Evolutionary conservation across 2,888 invertebrate species (phyloP).

Genomic region (Acleris emargana): DNA sequence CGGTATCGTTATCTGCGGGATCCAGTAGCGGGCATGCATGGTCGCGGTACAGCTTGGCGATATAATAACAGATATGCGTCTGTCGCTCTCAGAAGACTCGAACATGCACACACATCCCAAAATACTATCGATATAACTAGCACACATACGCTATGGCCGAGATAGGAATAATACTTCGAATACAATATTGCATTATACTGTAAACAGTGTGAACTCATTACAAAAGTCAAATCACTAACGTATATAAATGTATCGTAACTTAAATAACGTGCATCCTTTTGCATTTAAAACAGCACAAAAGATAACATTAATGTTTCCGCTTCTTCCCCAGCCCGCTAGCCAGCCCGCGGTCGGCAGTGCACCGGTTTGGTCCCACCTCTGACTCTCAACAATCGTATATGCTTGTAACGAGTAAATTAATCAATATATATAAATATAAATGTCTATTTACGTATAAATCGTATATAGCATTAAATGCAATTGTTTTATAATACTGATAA

Average conservation of each 20-base stretch:
- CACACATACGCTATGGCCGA: constrained; percentile 33
- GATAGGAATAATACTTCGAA: constrained; percentile 27
- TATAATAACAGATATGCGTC: not conserved
- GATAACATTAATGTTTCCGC: constrained; percentile 43
- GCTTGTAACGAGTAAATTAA: constrained; percentile 23
- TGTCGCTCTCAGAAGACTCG: constrained; percentile 12
- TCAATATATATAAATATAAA: constrained; percentile 49
- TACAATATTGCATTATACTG: constrained; percentile 29
- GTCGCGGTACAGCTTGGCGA: not conserved
- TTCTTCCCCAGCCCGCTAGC: constrained; percentile 47
- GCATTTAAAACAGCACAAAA: constrained; percentile 35
- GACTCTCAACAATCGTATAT: constrained; percentile 21
- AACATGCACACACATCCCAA: constrained; percentile 19
- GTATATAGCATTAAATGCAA: constrained; percentile 74
- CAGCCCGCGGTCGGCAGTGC: constrained; percentile 60
- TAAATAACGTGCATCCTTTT: constrained; percentile 51
- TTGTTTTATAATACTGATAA: constrained; percentile 59
- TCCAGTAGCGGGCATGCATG: too few species aligned
- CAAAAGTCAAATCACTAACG: constrained; percentile 25
- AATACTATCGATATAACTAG: constrained; percentile 17
- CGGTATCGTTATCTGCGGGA: not conserved
- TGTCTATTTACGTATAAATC: constrained; percentile 69
- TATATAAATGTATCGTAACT: constrained; percentile 44
- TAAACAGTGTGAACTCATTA: constrained; percentile 26
- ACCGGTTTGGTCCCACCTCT: constrained; percentile 78